Evolutionary conservation across 2,797 vertebrate genomes (phyloP), one percentile per base, ranked within the genome.

Genomic region (Falco peregrinus): DNA sequence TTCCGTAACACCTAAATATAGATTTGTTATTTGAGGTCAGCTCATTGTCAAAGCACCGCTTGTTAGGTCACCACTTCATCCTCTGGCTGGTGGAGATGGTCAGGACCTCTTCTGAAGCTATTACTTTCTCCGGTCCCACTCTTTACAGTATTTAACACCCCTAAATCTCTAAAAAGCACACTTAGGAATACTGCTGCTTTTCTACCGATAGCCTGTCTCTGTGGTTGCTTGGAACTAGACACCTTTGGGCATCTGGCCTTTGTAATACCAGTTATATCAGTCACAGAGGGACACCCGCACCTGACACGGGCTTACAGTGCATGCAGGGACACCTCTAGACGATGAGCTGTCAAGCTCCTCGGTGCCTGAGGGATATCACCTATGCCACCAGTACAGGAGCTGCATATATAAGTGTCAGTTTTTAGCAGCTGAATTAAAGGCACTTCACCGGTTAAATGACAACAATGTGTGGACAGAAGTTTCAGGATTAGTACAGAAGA

Each of bases 1-100:
- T 95, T 93, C 84, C 81, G 19, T 11, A 48, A 19, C 2, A 29
- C 17, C 86, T 90, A 89, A 94, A 95, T 87, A 87, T 83, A 95
- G 73, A 45, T 29, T 53, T 85, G 81, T 15, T 89, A 3, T 77
- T 77, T n/a, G 73, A 85, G 78, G 76, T 64, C 45, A 53, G 43
- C 14, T 87, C 84, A 89, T 37, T 51, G 47, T 95, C 86, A 94
- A 83, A 85, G 53, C 17, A 43, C 25, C 0, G 0, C 86, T 96
- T 77, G 88, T 96, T 77, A 82, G 90, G n/a, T 31, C 64, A 61
- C 25, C 20, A 19, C 61, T 85, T 91, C 68, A 57, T 84, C 80
- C 41, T 82, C 87, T 76, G 22, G 35, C 39, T n/a, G 70, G 33
- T 45, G 20, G 37, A 77, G 13, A 26, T 57, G 77, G 79, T 84